Conservation (phyloP, 2,797 vertebrate genomes). For the Scomberomorus guttatus region DNA sequence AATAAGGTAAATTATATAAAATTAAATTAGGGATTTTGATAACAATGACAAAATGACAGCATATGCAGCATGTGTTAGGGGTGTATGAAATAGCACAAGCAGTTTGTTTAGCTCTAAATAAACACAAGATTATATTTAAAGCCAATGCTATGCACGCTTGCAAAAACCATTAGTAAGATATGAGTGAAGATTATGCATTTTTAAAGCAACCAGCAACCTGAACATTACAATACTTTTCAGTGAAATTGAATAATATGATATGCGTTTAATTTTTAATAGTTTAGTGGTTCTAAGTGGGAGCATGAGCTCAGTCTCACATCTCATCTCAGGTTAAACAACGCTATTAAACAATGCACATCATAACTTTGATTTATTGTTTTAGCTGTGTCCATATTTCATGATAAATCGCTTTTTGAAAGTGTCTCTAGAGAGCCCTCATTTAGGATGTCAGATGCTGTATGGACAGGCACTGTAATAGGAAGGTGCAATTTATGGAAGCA, state of each 20-base stretch:
- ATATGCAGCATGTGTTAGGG: no score
- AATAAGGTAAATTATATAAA: not conserved
- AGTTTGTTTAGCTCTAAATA: no score
- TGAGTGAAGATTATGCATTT: not conserved
- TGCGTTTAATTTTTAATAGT: constrained; percentile 17
- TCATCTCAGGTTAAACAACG: constrained; percentile 20
- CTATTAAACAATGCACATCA: constrained; percentile 51
- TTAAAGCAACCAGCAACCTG: constrained; percentile 8
- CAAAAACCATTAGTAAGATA: not conserved
- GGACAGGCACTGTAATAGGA: constrained; percentile 62
- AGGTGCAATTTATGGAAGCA: constrained; percentile 57
- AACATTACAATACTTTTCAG: not conserved
- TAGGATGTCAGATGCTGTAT: constrained; percentile 44
- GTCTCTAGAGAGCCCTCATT: constrained; percentile 57
- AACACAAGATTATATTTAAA: not conserved
- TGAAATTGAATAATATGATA: constrained; percentile 6
- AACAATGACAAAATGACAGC: not conserved
- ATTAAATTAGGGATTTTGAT: not conserved
- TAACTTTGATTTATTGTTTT: constrained; percentile 60
- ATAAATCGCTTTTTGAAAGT: constrained; percentile 61
- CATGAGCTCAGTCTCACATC: constrained; percentile 44
- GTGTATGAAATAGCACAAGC: not conserved
- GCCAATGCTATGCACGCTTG: not conserved
- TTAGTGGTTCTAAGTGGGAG: constrained; percentile 33
- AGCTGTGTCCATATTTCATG: constrained; percentile 53